Base-by-base conservation (phyloP, 2,888 invertebrate genomes). In the Blera fallax region DNA sequence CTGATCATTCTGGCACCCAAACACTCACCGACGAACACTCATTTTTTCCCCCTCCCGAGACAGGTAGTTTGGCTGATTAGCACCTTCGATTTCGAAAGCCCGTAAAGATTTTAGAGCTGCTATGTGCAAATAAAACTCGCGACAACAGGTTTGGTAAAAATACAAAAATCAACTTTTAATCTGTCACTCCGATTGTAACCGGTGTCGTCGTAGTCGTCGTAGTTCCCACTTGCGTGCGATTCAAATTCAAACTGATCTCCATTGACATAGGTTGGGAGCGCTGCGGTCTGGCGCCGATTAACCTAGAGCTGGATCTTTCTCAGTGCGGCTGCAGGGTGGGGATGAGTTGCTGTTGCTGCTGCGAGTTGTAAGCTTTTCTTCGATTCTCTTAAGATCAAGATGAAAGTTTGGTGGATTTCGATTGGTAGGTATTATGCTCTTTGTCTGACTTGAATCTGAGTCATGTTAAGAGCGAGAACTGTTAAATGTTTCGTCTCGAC, bases 61-160 rank as follows among this genome's bases (percentile, higher is more conserved):
- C 65, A 45, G 67, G 52, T 50, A 32, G 14, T 18, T 48, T 24
- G 32, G 64, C 24, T 70, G 43, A 72, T 85, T 80, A 67, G 67
- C 85, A 85, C 85, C 81, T 85, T 85, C 43, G 60, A 52, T 85
- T 85, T 81, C 72, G 65, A 77, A 85, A 85, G 65, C 81, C 70
- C 70, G 58, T 64, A 52, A 40, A 43, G 16, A 45, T 45, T 69
- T 37, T 34, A 24, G 52, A 67, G 60, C 67, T 27, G 65, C 65
- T 83, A 40, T 60, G 52, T 37, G 18, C 62, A 69, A 64, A 52
- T 43, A 69, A 74, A 84, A 76, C 73, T 80, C 64, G 52, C 73
- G 73, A 58, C 84, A 84, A 84, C 80, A 43, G 70, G 72, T 84
- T 80, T 60, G 50, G 52, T 62, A 37, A 69, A 54, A 50, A 69